Base-by-base conservation (phyloP, 1,140 invertebrate species). In the Temnothorax longispinosus region DNA sequence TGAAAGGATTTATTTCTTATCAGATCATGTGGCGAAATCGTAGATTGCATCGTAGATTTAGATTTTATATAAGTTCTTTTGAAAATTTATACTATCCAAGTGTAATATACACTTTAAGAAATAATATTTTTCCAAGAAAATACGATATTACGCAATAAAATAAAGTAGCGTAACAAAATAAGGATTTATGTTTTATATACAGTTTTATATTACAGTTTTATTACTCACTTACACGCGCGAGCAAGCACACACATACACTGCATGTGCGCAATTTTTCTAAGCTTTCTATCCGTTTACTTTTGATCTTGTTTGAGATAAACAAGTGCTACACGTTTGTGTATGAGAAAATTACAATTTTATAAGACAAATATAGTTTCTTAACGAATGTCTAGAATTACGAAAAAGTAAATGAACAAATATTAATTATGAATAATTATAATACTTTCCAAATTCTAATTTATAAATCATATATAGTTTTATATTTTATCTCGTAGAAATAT, bases 401-500 rank as follows among this genome's bases (percentile, higher is more conserved):
- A 27, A n/a, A 15, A 11, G 21, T 44, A 62, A 60, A 62, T 56
- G 10, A 56, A 21, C 8, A 75, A 41, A 58, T 58, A 58, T 58
- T 27, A 27, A 27, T 27, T 27, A n/a, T 38, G 5, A 13, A 41
- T 41, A 58, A 15, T 41, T 41, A 76, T 32, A 21, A 56, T 75
- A 41, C 3, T 10, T 15, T 76, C 1, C 0, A 58, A 60, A 27
- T 76, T 60, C 2, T 44, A 44, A 58, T 60, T 76, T 15, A 60
- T 44, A 75, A 75, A 75, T 75, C 56, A 44, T 0, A 18, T 44
- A 44, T 60, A 60, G 3, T 76, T 76, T 32, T 60, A 41, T 58
- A 27, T 76, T 56, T 54, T n/a, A 44, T 21, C 3, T 44, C 3
- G 13, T 0, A 44, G 5, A 75, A 27, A 75, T 76, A 58, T 58